Conservation (phyloP, 1,140 invertebrate species). For the Samia ricini region DNA sequence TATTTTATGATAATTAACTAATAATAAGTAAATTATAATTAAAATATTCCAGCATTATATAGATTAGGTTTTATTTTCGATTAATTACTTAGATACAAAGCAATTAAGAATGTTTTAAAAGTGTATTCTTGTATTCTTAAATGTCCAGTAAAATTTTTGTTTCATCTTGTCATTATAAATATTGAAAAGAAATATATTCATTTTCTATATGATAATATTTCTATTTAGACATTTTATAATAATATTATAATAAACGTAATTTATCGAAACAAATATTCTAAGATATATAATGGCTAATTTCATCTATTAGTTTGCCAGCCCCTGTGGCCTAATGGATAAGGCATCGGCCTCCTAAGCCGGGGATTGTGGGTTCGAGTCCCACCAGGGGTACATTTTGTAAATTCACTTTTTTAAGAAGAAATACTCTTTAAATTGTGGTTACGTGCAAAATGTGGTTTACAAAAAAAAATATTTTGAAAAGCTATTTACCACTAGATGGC, state of each 20-base stretch:
- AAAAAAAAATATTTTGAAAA: not conserved
- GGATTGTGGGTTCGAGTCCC: constrained; percentile 54
- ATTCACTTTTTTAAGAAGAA: not conserved
- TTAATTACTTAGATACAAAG: no score
- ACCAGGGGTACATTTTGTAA: constrained; percentile 33
- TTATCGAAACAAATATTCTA: not conserved
- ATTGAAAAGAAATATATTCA: no score
- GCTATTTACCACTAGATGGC: constrained; percentile 22
- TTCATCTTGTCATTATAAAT: no score
- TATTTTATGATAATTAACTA: no score
- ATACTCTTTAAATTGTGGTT: not conserved
- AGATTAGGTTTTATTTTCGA: no score
- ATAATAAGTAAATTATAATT: no score
- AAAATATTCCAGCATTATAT: no score
- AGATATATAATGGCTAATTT: constrained; percentile 16
- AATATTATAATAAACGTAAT: not conserved
- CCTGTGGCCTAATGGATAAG: constrained; percentile 55
- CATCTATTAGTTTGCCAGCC: constrained; percentile 11
- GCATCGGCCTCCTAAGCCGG: constrained; percentile 54
- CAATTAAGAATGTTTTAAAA: no score
- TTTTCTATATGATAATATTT: no score
- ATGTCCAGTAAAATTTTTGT: no score
- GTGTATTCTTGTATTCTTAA: no score
- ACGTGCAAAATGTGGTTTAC: not conserved
- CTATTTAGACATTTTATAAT: no score